Evolutionary conservation across 2,888 invertebrate species (phyloP), one percentile per base, ranked within the genome.

Genomic region (Tyria jacobaeae): DNA sequence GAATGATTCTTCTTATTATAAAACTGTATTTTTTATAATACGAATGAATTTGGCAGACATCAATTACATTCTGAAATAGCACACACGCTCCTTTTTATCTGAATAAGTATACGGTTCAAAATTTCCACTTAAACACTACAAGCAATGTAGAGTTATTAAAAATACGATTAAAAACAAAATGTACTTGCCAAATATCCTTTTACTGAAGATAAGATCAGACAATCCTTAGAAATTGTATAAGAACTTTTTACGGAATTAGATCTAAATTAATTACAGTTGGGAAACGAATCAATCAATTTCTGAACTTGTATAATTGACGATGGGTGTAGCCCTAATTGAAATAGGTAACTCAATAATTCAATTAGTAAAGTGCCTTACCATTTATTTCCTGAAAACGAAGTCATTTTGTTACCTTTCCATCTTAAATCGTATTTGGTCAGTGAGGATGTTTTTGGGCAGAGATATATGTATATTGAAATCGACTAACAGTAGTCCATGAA

Each of bases 221-320:
- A 21, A 25, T 7, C 35, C 41, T 17, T 51, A 54, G 57, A 44
- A 52, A 60, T 57, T 50, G 54, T 24, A 21, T 48, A 31, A 17
- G 60, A 60, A 56, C 37, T 55, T 62, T 58, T 57, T 50, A 53
- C 53, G 17, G 17, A 47, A 57, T 39, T 53, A 41, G 57, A 57
- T 41, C 41, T 54, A 62, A 62, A 49, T 1, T 21, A 62, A 58
- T 62, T 62, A 62, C 53, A 49, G 57, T 48, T 62, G 12, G 41
- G 27, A 57, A 62, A 58, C 54, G 54, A 54, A 62, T 62, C 62
- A 54, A 62, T 62, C 62, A 58, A 58, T 49, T 57, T 62, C 49
- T 58, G 58, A 58, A 62, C 54, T 62, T 62, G 24, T 24, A 17
- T 58, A 54, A 58, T 31, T 49, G 53, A 58, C 27, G 34, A 54